Conservation (phyloP, 2,113 vertebrate species). For the Pyxicephalus adspersus region DNA sequence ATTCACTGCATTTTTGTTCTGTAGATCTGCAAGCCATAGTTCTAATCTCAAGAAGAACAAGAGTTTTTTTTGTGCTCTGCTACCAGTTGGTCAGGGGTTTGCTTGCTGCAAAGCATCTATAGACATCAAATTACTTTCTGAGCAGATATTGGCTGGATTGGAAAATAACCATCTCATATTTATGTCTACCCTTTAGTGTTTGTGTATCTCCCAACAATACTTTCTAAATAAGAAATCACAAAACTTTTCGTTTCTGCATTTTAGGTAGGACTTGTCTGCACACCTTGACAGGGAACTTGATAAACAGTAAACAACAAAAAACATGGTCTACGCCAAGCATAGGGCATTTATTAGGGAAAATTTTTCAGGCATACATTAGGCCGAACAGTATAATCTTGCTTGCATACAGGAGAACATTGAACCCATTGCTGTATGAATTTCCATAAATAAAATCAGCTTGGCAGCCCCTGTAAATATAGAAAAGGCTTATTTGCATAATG, state of each 20-base stretch:
- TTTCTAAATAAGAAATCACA: conserved; percentile 3
- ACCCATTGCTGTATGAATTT: conserved; percentile 43
- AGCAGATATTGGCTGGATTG: too few relatives aligned
- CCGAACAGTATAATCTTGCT: conserved; percentile 41
- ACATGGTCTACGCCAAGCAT: conserved; percentile 4
- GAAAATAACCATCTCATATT: too few relatives aligned
- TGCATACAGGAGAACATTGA: conserved; percentile 47
- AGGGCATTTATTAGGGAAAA: conserved; percentile 27
- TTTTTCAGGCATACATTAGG: conserved; percentile 34
- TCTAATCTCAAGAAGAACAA: too few relatives aligned
- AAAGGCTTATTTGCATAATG: conserved; percentile 46
- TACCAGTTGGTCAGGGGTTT: too few relatives aligned
- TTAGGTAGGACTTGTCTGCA: background rate
- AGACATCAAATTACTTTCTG: too few relatives aligned
- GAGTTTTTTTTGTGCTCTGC: too few relatives aligned
- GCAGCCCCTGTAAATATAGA: conserved; percentile 47
- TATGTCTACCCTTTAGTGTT: too few relatives aligned
- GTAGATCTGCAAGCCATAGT: too few relatives aligned
- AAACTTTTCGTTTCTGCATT: conserved; percentile 20
- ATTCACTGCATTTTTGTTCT: too few relatives aligned
- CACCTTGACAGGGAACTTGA: conserved; percentile 19
- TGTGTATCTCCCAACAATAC: background rate
- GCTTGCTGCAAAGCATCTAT: too few relatives aligned
- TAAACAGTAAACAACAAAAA: background rate
- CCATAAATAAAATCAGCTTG: conserved; percentile 56